phyloP scores from a whole-genome alignment of 2,888 invertebrate genomes.

The Amphiduros pacificus region DNA sequence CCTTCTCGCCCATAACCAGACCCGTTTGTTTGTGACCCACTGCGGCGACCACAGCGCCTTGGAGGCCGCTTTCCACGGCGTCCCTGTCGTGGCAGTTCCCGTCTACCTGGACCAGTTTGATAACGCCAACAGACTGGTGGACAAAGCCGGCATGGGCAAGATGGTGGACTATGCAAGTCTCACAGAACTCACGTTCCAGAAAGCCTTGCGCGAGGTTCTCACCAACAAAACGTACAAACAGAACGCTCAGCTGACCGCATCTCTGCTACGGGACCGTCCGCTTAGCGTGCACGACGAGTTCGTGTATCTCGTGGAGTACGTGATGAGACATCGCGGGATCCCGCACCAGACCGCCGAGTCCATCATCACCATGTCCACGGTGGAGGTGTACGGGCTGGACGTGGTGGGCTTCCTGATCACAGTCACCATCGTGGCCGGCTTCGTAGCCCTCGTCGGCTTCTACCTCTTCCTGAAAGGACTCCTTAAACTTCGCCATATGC shows the following conservation, averaged over 20 bases:
- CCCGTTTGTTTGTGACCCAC: slow-evolving; percentile 72
- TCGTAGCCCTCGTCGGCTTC: no score
- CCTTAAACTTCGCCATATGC: no score
- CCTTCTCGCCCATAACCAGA: slow-evolving; percentile 67
- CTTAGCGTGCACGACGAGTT: slow-evolving; percentile 16
- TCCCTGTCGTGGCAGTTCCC: slow-evolving; percentile 59
- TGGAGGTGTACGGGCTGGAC: no score
- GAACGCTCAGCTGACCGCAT: slow-evolving; percentile 17
- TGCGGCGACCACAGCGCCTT: slow-evolving; percentile 73
- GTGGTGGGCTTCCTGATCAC: no score
- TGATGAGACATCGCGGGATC: slow-evolving; percentile 24
- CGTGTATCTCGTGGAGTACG: slow-evolving; percentile 23
- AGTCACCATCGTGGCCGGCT: no score
- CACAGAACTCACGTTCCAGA: slow-evolving; percentile 8
- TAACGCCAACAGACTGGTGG: slow-evolving; percentile 28
- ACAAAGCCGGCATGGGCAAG: slow-evolving; percentile 53
- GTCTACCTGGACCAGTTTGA: slow-evolving; percentile 57
- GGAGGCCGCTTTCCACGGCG: slow-evolving; percentile 64
- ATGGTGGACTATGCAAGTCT: slow-evolving; percentile 19
- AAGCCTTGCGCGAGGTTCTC: slow-evolving; percentile 13
- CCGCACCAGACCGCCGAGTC: no score
- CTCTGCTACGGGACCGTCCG: slow-evolving; percentile 21
- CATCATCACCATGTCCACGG: no score
- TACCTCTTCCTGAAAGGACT: no score
- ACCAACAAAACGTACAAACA: slow-evolving; percentile 11